Percentiles rank a stretch among this genome's conserved stretches.
phyloP scores from a whole-genome alignment of 2,888 invertebrate genomes.

The Onthophagus sagittarius region DNA sequence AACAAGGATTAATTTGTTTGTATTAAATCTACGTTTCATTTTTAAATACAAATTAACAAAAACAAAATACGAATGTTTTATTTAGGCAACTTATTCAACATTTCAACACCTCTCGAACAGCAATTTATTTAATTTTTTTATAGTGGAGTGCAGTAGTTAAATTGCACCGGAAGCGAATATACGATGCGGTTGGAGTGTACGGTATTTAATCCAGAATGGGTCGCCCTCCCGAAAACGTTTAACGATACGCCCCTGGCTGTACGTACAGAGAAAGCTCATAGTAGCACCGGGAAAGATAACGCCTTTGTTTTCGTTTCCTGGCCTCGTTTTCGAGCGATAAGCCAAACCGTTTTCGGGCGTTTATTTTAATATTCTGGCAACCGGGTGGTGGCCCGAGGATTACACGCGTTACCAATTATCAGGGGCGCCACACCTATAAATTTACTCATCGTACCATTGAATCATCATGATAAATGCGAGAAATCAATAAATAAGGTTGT shows the following conservation, averaged over 20 bases:
- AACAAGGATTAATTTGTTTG: not conserved
- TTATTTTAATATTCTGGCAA: not conserved
- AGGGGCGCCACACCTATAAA: not conserved
- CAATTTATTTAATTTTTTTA: too few relatives aligned
- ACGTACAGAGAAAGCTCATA: not conserved
- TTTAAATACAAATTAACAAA: too few relatives aligned
- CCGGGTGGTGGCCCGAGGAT: not conserved
- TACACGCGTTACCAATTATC: not conserved
- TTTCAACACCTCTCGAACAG: too few relatives aligned
- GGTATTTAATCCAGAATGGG: not conserved
- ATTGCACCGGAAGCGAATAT: not conserved
- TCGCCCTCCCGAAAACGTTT: not conserved
- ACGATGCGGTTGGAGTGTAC: not conserved
- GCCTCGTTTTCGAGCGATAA: not conserved
- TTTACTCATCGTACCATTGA: not conserved
- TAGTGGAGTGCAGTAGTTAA: not conserved
- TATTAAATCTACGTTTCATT: not conserved
- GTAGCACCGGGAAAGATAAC: not conserved
- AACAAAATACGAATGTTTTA: too few relatives aligned
- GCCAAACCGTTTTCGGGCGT: not conserved
- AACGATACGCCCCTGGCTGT: not conserved
- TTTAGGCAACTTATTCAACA: too few relatives aligned
- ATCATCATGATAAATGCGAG: not conserved
- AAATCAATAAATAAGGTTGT: not conserved
- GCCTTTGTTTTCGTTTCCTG: not conserved